Percentiles rank a stretch among this genome's conserved stretches.
These are phyloP conservation scores for Myrmecobius fasciatus DNA, from an alignment of 2,113 vertebrate species.

Conservation along the genomic window DNA sequence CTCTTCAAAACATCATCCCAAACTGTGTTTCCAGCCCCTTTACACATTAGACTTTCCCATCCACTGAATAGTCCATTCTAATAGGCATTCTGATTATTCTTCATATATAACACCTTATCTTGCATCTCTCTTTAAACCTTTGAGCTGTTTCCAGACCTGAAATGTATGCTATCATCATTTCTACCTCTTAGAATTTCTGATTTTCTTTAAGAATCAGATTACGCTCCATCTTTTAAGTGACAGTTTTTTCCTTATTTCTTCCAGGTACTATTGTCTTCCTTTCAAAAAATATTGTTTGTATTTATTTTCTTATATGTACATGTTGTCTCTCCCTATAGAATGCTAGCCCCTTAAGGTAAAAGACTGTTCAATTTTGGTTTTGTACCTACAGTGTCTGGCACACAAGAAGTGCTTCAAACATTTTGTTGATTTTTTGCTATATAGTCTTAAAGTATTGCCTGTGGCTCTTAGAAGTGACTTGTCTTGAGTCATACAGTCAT, in stretches of 20 bases:
- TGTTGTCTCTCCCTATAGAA: not conserved
- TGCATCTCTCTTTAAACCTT: not conserved
- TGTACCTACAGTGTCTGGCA: not conserved
- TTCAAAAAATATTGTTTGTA: not conserved
- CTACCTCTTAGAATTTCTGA: not conserved
- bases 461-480: not conserved
- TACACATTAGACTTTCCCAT: not conserved
- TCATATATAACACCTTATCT: not conserved
- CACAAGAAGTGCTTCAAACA: not conserved
- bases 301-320: not conserved
- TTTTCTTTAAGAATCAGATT: not conserved
- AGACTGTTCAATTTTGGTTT: not conserved
- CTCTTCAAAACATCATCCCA: not conserved
- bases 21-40: not conserved
- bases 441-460: not conserved
- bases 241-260: not conserved
- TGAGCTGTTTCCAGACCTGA: not conserved
- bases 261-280: not conserved
- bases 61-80: not conserved
- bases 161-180: not conserved
- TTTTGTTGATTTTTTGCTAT: not conserved
- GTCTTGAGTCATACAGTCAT: not conserved
- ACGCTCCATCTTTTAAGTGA: not conserved
- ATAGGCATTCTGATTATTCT: not conserved
- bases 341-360: not conserved